phyloP scores from a whole-genome alignment of 2,888 invertebrate species.

The Andrena camellia region DNA sequence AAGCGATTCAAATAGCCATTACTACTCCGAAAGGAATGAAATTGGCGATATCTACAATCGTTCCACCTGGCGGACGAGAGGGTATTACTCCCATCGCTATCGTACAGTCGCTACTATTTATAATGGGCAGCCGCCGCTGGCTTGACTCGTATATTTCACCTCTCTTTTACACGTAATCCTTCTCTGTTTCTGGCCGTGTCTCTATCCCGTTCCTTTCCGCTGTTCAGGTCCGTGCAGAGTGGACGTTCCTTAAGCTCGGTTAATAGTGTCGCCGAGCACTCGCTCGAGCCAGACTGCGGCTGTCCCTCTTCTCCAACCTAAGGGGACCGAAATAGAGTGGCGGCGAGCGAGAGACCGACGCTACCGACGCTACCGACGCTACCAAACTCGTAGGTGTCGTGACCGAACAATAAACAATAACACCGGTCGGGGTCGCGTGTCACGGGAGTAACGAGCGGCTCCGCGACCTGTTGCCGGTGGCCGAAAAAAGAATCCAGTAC shows the following conservation, averaged over 20 bases:
- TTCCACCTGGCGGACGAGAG: slow-evolving; percentile 45
- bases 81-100: slow-evolving; percentile 60
- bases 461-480: slow-evolving; percentile 58
- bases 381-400: not conserved
- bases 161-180: slow-evolving; percentile 34
- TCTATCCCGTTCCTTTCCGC: slow-evolving; percentile 15
- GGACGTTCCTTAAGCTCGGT: slow-evolving; percentile 47
- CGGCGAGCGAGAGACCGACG: slow-evolving; percentile 20
- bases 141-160: slow-evolving; percentile 42
- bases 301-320: slow-evolving; percentile 52
- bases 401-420: slow-evolving; percentile 63
- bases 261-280: slow-evolving; percentile 59
- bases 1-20: too few relatives aligned
- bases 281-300: slow-evolving; percentile 50
- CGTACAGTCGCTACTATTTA: slow-evolving; percentile 66
- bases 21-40: not conserved
- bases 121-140: slow-evolving; percentile 62
- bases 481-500: slow-evolving; percentile 30
- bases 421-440: slow-evolving; percentile 34
- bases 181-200: slow-evolving; percentile 34
- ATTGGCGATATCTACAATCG: not conserved
- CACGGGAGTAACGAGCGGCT: slow-evolving; percentile 7
- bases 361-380: slow-evolving; percentile 13
- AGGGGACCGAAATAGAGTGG: slow-evolving; percentile 49
- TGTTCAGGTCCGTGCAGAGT: slow-evolving; percentile 41